Percentiles rank a stretch among this genome's conserved stretches.
Conservation (phyloP, 1,140 invertebrate genomes). For the Pseudomyrmex cubaensis region DNA sequence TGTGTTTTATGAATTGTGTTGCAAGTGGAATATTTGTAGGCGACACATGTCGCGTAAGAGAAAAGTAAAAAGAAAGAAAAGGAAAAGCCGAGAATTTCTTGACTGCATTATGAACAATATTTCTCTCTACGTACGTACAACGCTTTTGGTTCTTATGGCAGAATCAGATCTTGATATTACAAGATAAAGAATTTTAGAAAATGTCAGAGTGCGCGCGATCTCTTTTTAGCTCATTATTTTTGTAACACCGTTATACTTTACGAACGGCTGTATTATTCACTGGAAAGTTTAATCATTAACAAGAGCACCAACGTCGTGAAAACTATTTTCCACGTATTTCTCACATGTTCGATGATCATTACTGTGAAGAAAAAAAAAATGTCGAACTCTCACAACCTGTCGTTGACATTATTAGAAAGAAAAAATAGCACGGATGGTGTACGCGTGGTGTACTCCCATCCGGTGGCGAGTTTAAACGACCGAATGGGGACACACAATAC, state of each 20-base stretch:
- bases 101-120: not conserved
- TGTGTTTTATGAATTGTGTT: not conserved
- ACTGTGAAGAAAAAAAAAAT: not conserved
- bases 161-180: constrained; percentile 34
- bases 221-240: constrained; percentile 59
- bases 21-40: too few relatives aligned
- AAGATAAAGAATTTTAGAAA: constrained; percentile 41
- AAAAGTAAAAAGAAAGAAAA: too few relatives aligned
- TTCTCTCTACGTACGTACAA: constrained; percentile 17
- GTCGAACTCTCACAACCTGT: not conserved
- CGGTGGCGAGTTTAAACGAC: constrained; percentile 38
- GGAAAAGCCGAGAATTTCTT: too few relatives aligned
- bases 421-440: not conserved
- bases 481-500: constrained; percentile 42
- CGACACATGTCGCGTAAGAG: too few relatives aligned
- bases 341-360: constrained; percentile 1
- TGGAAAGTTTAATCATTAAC: not conserved
- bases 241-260: constrained; percentile 37
- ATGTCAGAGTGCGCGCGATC: constrained; percentile 54
- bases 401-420: not conserved
- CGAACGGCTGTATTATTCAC: constrained; percentile 11
- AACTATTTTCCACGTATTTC: not conserved
- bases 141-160: not conserved
- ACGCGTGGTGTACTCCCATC: constrained; percentile 2
- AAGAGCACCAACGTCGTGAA: not conserved